A percentile compares a stretch with the other conserved stretches of the same genome.
Evolutionary conservation across 2,113 vertebrate genomes (phyloP).

Genomic region (Haemorhous mexicanus): DNA sequence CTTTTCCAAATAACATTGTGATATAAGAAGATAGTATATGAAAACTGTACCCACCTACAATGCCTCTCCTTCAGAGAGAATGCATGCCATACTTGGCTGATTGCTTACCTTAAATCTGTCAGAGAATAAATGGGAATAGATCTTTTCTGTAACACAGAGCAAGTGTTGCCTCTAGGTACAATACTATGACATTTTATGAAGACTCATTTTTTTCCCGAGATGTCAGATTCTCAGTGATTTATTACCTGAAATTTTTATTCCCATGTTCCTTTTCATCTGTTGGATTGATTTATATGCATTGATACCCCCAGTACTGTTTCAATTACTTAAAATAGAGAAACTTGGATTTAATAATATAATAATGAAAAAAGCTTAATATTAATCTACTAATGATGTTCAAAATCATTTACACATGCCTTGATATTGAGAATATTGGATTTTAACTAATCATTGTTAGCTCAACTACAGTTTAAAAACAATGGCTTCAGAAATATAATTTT

Average conservation of each 20-base stretch:
- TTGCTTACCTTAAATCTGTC: background rate
- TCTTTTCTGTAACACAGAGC: background rate
- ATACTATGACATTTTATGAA: constrained; percentile 1
- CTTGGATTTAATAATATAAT: background rate
- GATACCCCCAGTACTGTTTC: background rate
- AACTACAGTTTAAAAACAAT: background rate
- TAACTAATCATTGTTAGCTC: background rate
- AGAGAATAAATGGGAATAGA: constrained; percentile 45
- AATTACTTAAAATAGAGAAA: background rate
- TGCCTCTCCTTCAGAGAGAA: background rate
- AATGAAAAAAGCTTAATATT: background rate
- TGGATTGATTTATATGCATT: background rate
- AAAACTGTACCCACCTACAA: background rate
- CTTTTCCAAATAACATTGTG: background rate
- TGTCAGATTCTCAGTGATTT: background rate
- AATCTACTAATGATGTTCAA: background rate
- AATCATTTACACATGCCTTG: background rate
- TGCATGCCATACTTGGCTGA: background rate
- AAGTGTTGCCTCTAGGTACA: constrained; percentile 14
- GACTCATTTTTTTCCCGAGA: background rate
- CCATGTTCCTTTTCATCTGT: background rate
- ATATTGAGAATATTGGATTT: background rate
- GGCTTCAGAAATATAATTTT: background rate
- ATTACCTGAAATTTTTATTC: background rate
- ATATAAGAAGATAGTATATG: background rate